These are phyloP conservation scores for Cacatua alba DNA, from an alignment of 2,113 vertebrate genomes.

Conservation along the genomic window DNA sequence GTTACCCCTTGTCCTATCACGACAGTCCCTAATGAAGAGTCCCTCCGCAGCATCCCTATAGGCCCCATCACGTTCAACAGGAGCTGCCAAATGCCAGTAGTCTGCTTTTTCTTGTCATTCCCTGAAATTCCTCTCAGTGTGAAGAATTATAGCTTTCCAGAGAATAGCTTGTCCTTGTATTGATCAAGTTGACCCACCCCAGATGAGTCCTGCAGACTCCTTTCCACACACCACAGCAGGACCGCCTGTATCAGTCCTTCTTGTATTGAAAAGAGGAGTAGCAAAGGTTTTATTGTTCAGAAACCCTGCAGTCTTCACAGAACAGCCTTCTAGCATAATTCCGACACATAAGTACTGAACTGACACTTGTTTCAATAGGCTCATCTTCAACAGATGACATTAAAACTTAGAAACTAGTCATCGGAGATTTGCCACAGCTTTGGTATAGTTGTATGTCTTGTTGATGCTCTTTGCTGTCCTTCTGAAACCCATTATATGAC, in stretches of 20 bases:
- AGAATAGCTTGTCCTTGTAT: not conserved
- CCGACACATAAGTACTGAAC: not conserved
- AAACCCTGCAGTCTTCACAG: not conserved
- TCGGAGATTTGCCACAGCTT: not conserved
- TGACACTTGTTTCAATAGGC: not conserved
- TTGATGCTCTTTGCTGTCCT: not conserved
- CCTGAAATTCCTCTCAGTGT: not conserved
- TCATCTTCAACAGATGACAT: not conserved
- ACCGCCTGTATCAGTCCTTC: not conserved
- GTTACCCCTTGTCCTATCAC: no score
- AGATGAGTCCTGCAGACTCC: not conserved
- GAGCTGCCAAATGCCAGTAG: not conserved
- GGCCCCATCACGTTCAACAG: not conserved
- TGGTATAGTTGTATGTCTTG: not conserved
- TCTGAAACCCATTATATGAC: not conserved
- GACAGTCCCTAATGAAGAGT: no score
- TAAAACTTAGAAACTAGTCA: not conserved
- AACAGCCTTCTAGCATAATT: not conserved
- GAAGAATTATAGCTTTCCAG: not conserved
- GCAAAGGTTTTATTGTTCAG: not conserved
- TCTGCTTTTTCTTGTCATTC: not conserved
- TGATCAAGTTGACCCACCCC: not conserved
- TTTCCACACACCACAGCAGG: not conserved
- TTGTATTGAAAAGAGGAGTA: not conserved
- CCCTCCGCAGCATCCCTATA: no score